A percentile compares a stretch with the other conserved stretches of the same genome.
Conservation (phyloP, 2,797 vertebrate species). For the Emys orbicularis region DNA sequence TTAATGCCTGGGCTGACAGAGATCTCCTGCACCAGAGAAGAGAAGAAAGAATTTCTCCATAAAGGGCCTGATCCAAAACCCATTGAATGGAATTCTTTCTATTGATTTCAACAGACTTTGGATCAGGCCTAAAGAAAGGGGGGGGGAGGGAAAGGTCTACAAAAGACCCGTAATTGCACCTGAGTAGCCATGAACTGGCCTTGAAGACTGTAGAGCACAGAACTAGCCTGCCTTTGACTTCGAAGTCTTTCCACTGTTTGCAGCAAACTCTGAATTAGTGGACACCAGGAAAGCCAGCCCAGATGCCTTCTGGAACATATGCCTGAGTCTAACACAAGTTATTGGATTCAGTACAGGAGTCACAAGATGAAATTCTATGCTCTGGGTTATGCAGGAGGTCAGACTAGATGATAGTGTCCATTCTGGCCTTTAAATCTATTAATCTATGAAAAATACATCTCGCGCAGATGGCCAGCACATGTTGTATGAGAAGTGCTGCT, state of each 20-base stretch:
- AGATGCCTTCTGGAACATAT: background rate
- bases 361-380: background rate
- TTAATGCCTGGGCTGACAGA: background rate
- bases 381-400: background rate
- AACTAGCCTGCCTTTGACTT: background rate
- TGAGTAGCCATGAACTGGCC: background rate
- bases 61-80: background rate
- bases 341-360: background rate
- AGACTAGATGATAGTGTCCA: accelerated
- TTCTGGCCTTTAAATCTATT: background rate
- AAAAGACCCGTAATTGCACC: background rate
- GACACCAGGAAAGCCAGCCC: background rate
- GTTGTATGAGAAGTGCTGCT: background rate
- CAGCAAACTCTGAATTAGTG: background rate
- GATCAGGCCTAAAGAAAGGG: background rate
- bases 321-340: background rate
- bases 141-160: too few relatives aligned
- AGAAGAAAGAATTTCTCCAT: background rate
- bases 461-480: too few relatives aligned
- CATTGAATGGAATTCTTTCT: background rate
- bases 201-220: background rate
- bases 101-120: background rate
- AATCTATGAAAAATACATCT: background rate
- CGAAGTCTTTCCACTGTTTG: background rate
- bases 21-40: background rate